phyloP scores from a whole-genome alignment of 2,797 vertebrate genomes.

The Chromis chromis region DNA sequence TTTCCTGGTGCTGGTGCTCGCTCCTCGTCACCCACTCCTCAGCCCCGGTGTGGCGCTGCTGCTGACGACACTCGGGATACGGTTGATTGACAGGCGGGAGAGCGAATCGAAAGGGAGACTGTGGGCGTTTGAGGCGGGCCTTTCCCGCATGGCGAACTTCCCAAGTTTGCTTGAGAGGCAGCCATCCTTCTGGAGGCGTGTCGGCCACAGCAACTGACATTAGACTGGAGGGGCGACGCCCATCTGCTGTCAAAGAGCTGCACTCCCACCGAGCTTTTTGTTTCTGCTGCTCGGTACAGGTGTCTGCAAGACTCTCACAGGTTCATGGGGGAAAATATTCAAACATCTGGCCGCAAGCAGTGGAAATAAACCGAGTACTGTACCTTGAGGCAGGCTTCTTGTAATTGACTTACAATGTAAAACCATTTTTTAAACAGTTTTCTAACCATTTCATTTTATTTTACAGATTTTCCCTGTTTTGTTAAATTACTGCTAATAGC shows the following conservation, averaged over 20 bases:
- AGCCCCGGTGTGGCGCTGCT: slow-evolving; percentile 75
- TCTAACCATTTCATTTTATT: too few species aligned
- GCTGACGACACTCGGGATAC: slow-evolving; percentile 69
- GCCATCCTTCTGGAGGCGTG: slow-evolving; percentile 72
- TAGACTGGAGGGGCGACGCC: slow-evolving; percentile 81
- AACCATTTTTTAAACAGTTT: too few species aligned
- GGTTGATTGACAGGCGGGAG: slow-evolving; percentile 59
- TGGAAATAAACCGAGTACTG: not conserved
- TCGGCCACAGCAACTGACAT: slow-evolving; percentile 62
- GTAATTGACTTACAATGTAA: too few species aligned
- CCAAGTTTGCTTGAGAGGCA: slow-evolving; percentile 79
- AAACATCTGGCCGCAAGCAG: not conserved
- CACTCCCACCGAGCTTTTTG: slow-evolving; percentile 12
- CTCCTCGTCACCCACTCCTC: slow-evolving; percentile 81
- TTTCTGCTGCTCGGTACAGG: not conserved
- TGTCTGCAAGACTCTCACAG: not conserved
- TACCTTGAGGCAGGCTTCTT: too few species aligned
- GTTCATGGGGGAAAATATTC: not conserved
- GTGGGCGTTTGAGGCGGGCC: slow-evolving; percentile 52
- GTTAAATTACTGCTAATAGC: too few species aligned
- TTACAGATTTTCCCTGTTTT: too few species aligned
- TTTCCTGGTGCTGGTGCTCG: slow-evolving; percentile 68
- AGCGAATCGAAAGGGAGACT: slow-evolving; percentile 62
- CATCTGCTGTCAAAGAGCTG: slow-evolving; percentile 74
- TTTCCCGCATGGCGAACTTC: slow-evolving; percentile 1